Evolutionary conservation across 2,797 vertebrate genomes (phyloP).

Genomic region (Enteromius trimaculatus): DNA sequence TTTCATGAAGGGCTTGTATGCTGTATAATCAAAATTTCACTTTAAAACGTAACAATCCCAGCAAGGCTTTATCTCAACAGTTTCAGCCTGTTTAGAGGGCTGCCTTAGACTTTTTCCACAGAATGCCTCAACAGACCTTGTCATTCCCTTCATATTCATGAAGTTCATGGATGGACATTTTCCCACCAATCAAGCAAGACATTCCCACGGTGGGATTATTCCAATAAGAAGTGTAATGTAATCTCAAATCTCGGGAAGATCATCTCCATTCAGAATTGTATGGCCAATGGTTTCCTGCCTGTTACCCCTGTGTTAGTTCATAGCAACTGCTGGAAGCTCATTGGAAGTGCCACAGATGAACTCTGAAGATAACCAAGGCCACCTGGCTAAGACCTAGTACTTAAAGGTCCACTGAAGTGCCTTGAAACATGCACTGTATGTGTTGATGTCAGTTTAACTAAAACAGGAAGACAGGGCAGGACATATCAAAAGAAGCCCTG

Average conservation of each 20-base stretch:
- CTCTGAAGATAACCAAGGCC: not conserved
- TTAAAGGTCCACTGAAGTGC: not conserved
- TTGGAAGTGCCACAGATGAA: not conserved
- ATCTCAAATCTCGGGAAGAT: not conserved
- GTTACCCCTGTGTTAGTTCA: slow-evolving; percentile 1
- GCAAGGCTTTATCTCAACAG: not conserved
- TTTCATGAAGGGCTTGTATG: slow-evolving; percentile 10
- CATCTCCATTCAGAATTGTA: not conserved
- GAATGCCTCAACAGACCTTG: not conserved
- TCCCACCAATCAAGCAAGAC: not conserved
- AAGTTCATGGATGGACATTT: not conserved
- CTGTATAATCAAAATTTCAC: slow-evolving; percentile 13
- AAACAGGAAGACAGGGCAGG: no score
- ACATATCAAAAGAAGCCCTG: no score
- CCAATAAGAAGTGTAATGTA: not conserved
- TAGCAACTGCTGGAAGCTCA: not conserved
- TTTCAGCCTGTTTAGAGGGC: not conserved
- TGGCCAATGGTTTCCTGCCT: not conserved
- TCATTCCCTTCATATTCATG: not conserved
- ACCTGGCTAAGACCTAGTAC: not conserved
- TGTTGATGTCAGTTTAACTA: no score
- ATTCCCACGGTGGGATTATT: not conserved
- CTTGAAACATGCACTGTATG: no score
- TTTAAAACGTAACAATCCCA: slow-evolving; percentile 17
- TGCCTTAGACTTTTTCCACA: not conserved